These are phyloP conservation scores for Clitarchus hookeri DNA, from an alignment of 2,888 invertebrate species.

Conservation along the genomic window DNA sequence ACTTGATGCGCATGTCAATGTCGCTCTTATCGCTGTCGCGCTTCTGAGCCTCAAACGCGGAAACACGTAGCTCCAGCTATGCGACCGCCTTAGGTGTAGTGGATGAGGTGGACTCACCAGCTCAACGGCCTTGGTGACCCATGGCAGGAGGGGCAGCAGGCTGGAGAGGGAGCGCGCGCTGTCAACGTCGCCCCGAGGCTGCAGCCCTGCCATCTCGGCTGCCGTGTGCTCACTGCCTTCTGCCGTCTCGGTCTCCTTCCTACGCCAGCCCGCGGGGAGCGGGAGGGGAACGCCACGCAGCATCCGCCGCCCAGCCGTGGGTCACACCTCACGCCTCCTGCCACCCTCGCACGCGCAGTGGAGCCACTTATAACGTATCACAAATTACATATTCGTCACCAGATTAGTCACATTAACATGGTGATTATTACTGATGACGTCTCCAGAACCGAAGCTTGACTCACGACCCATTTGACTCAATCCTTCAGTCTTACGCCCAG, in stretches of 20 bases:
- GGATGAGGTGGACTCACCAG: neutral
- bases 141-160: neutral
- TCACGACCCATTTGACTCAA: too few relatives aligned
- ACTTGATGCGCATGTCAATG: too few relatives aligned
- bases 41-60: too few relatives aligned
- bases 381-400: too few relatives aligned
- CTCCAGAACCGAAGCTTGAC: too few relatives aligned
- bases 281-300: neutral
- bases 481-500: too few relatives aligned
- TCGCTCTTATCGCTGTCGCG: too few relatives aligned
- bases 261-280: neutral
- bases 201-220: neutral
- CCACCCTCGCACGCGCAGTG: too few relatives aligned
- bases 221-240: neutral
- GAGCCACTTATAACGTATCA: too few relatives aligned
- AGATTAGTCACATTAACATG: too few relatives aligned
- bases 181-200: neutral
- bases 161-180: neutral
- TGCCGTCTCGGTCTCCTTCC: neutral
- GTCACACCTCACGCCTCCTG: neutral
- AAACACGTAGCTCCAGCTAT: too few relatives aligned
- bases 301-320: neutral
- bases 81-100: neutral
- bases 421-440: too few relatives aligned
- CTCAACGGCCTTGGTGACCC: neutral